Base-by-base conservation (phyloP, 2,797 vertebrate genomes). In the Podarcis siculus region DNA sequence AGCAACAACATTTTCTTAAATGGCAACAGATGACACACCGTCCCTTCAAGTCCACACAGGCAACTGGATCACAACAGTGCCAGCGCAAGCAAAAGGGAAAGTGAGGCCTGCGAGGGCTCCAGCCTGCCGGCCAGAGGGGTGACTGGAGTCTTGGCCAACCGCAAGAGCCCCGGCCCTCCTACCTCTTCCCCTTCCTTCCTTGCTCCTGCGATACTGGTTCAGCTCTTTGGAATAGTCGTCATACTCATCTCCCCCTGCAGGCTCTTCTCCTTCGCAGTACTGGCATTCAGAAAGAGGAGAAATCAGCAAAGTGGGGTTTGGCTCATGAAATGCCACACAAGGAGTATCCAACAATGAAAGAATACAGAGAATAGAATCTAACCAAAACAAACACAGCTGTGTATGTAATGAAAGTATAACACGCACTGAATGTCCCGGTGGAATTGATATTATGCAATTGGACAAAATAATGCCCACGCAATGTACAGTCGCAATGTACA, bases 171-270 rank as follows among this genome's bases (percentile, higher is more conserved):
- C 3, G 12, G 2, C 13, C 42, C 4, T 25, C 94, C 30, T 82
- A 93, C 98, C 98, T 95, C 98, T 95, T 37, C 98, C 98, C 0
- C 97, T 91, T 55, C 94, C 89, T 0, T 97, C 97, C 94, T 99
- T 99, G 85, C 96, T 96, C 92, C 98, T 97, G 71, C 98, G 98
- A 93, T 98, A 99, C 89, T 98, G 98, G 91, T 95, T 98, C 55
- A 98, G 93, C 23, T 99, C 98, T 90, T 99, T 99, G 0, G 98
- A 98, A 86, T 98, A 99, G 17, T 99, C 98, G 0, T 99, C 98
- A 0, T 98, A 98, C 3, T 98, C 98, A 0, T 98, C 98, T 0
- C 98, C 98, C 0, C 96, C 97, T 94, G 98, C 96, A 27, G 98
- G 97, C 86, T 98, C 98, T 39, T 98, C 98, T 2, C 97, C 95